A percentile compares a stretch with the other conserved stretches of the same genome.
These are phyloP conservation scores for Megalops atlanticus DNA, from an alignment of 2,113 vertebrate species.

Conservation along the genomic window DNA sequence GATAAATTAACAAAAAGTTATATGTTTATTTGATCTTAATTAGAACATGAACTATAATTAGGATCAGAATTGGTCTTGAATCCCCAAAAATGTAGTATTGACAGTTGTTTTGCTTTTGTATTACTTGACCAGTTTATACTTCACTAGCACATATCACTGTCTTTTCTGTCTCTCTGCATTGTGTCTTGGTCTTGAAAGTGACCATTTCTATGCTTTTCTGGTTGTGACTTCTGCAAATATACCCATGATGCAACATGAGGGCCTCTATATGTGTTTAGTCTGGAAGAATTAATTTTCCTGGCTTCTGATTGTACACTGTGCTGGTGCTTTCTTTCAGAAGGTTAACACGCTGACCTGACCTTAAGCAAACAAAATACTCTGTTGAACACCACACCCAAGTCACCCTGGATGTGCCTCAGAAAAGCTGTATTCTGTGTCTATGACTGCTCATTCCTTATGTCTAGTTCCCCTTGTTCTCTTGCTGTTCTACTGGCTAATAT, in stretches of 20 bases:
- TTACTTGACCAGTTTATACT: background rate
- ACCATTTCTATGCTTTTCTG: background rate
- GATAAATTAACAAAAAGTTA: background rate
- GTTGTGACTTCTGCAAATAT: background rate
- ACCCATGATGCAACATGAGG: background rate
- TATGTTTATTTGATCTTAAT: background rate
- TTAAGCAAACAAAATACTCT: too few relatives aligned
- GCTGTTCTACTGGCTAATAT: background rate
- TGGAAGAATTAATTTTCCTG: background rate
- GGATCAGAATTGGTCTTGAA: too few relatives aligned
- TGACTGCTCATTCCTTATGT: background rate
- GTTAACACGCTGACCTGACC: background rate
- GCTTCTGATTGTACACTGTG: background rate
- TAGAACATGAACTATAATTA: too few relatives aligned
- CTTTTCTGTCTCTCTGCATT: too few relatives aligned
- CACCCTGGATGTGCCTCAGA: too few relatives aligned
- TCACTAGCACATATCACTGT: background rate
- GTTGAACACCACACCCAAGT: too few relatives aligned
- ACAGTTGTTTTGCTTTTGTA: background rate
- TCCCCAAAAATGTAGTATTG: too few relatives aligned
- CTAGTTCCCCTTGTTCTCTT: background rate
- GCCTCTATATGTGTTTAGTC: background rate
- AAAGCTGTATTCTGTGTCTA: too few relatives aligned
- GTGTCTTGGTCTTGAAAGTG: background rate
- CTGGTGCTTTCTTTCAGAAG: background rate